Conservation (phyloP, 2,113 vertebrate genomes). For the Tauraco erythrolophus region DNA sequence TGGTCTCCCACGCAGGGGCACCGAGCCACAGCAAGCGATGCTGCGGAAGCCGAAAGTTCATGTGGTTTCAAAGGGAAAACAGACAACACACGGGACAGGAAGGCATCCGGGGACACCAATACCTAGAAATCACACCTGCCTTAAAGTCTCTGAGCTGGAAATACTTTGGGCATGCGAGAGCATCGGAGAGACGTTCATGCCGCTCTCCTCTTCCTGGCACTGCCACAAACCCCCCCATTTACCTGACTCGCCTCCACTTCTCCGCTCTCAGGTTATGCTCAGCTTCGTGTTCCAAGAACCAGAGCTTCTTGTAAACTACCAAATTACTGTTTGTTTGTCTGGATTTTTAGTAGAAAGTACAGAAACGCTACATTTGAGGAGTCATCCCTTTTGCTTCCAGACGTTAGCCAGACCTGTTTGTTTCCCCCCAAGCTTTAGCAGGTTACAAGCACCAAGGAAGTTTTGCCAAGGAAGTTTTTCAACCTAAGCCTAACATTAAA, state of each 20-base stretch:
- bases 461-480: background rate
- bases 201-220: background rate
- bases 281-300: background rate
- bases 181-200: rapidly evolving
- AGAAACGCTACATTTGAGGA: background rate
- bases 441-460: background rate
- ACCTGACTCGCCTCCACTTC: background rate
- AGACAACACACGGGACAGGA: background rate
- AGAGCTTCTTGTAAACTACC: background rate
- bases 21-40: rapidly evolving
- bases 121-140: background rate
- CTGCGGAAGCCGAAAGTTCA: background rate
- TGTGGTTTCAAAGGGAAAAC: rapidly evolving
- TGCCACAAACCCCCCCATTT: background rate
- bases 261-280: background rate
- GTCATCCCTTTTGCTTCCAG: background rate
- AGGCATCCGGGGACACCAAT: background rate
- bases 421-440: background rate
- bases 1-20: rapidly evolving
- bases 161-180: background rate
- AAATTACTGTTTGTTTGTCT: background rate
- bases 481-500: background rate
- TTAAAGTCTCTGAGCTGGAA: background rate
- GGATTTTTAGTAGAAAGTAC: background rate
- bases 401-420: background rate